Conservation (phyloP, 2,797 vertebrate genomes). For the Myoxocephalus aenaeus region DNA sequence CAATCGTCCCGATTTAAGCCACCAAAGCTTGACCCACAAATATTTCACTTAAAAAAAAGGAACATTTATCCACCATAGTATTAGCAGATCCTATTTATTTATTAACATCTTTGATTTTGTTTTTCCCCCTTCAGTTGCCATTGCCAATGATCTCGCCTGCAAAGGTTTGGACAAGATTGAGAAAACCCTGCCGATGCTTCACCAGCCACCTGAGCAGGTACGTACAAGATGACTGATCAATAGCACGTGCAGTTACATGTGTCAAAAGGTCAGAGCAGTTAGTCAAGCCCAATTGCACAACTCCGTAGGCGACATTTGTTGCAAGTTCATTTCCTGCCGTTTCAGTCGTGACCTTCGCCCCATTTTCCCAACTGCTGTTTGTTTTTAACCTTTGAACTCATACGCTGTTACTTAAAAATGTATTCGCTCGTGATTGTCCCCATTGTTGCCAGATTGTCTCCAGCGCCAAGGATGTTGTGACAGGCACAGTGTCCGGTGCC, state of each 20-base stretch:
- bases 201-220: slow-evolving; percentile 92
- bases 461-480: slow-evolving; percentile 87
- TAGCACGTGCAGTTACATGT: neutral
- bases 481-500: slow-evolving; percentile 85
- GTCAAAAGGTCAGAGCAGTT: neutral
- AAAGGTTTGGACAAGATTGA: slow-evolving; percentile 94
- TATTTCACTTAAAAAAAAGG: neutral
- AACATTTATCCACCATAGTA: neutral
- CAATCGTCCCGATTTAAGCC: neutral
- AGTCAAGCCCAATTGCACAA: slow-evolving; percentile 33
- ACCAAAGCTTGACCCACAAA: neutral
- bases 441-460: slow-evolving; percentile 90
- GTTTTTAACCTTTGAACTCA: neutral
- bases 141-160: slow-evolving; percentile 92
- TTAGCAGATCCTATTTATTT: neutral
- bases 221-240: neutral
- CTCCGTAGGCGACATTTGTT: neutral
- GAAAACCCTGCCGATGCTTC: slow-evolving; percentile 91
- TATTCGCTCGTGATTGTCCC: neutral
- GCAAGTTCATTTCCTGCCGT: neutral
- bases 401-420: neutral
- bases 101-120: neutral
- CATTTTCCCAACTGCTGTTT: slow-evolving; percentile 37
- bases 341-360: slow-evolving; percentile 12
- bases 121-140: slow-evolving; percentile 82